Conservation (phyloP, 2,888 invertebrate species). For the Cephalotes varians region DNA sequence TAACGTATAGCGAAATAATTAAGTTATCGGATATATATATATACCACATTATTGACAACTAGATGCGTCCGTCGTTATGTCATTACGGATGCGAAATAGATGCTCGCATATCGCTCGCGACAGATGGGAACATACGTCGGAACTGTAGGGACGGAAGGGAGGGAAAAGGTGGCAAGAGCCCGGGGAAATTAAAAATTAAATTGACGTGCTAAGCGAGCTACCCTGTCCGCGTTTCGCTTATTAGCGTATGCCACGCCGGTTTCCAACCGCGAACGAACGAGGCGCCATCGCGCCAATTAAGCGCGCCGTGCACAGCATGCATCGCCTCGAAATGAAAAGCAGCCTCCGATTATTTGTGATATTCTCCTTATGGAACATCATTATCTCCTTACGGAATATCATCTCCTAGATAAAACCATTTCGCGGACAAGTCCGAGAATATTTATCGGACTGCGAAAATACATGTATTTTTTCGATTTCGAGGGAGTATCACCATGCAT, state of each 20-base stretch:
- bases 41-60: conserved; percentile 50
- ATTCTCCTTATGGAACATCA: background rate
- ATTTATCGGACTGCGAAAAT: background rate
- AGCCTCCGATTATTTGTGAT: conserved; percentile 39
- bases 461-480: conserved; percentile 36
- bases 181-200: conserved; percentile 54
- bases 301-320: conserved; percentile 24
- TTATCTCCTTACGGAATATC: conserved; percentile 1
- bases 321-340: conserved; percentile 40
- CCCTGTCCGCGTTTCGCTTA: conserved; percentile 37
- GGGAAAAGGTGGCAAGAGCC: background rate
- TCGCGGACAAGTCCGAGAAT: conserved; percentile 5
- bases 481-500: background rate
- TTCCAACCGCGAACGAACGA: conserved; percentile 41
- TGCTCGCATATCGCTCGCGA: conserved; percentile 32
- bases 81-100: conserved; percentile 43
- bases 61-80: conserved; percentile 47
- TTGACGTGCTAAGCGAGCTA: conserved; percentile 47
- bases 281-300: conserved; percentile 43
- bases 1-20: conserved; percentile 52
- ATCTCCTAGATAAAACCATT: background rate
- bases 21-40: conserved; percentile 49
- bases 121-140: conserved; percentile 2
- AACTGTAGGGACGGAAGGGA: background rate
- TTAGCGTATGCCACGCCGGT: conserved; percentile 33